Conservation (phyloP, 2,888 invertebrate genomes). For the Plagodis pulveraria region DNA sequence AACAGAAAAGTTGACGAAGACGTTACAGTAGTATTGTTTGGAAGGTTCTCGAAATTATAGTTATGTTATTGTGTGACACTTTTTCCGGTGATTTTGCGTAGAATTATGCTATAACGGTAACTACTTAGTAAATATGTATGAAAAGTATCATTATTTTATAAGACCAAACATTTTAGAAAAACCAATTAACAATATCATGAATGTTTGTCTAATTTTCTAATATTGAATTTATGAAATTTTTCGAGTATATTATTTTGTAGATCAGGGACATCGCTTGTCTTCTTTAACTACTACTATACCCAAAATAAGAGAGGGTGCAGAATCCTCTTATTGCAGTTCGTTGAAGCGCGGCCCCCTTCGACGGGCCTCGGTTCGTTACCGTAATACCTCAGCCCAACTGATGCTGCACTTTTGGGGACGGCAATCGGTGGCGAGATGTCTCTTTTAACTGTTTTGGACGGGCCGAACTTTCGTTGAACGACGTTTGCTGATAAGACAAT, state of each 20-base stretch:
- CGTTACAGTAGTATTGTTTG: too few species aligned
- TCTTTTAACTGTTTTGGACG: conserved; percentile 41
- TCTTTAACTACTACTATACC: conserved; percentile 25
- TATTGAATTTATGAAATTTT: not conserved
- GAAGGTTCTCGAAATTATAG: too few species aligned
- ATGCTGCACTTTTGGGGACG: conserved; percentile 74
- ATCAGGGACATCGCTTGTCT: conserved; percentile 9
- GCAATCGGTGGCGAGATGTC: conserved; percentile 43
- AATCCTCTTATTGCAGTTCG: conserved; percentile 84
- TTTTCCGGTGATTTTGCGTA: too few species aligned
- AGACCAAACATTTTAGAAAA: too few species aligned
- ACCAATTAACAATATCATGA: too few species aligned
- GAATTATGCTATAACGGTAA: too few species aligned
- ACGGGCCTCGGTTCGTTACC: conserved; percentile 72
- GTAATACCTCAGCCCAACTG: conserved; percentile 66
- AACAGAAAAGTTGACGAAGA: too few species aligned
- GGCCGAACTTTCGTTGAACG: conserved; percentile 26
- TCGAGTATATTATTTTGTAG: not conserved
- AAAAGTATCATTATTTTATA: too few species aligned
- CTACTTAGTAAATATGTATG: too few species aligned
- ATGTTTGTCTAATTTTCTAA: too few species aligned
- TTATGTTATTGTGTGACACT: too few species aligned
- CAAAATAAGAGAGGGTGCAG: conserved; percentile 71
- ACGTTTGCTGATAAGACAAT: too few species aligned
- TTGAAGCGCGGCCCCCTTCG: conserved; percentile 57